phyloP scores from a whole-genome alignment of 2,888 invertebrate genomes.

The Proisotoma minuta region DNA sequence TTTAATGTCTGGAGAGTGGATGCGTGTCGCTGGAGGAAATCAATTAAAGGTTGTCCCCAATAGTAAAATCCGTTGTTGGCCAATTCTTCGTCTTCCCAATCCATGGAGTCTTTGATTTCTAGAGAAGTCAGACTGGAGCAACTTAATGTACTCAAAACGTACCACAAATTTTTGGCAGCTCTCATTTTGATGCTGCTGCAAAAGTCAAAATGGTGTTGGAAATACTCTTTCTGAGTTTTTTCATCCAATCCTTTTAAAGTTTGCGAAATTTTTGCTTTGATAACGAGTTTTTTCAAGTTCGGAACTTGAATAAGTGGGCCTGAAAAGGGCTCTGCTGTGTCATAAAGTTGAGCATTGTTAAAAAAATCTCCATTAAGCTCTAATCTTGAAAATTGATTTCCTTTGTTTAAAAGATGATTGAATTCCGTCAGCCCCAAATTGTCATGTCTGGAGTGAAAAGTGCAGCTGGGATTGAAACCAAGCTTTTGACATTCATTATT shows the following conservation, averaged over 20 bases:
- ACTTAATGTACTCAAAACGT: not conserved
- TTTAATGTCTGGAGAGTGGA: not conserved
- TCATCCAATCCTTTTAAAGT: not conserved
- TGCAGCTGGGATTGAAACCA: not conserved
- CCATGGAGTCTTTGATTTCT: not conserved
- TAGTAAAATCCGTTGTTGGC: not conserved
- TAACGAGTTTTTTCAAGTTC: not conserved
- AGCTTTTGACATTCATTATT: not conserved
- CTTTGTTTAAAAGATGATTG: not conserved
- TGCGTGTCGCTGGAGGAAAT: not conserved
- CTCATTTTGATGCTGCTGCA: not conserved
- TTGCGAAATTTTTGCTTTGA: not conserved
- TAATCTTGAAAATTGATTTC: not conserved
- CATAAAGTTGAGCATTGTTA: not conserved
- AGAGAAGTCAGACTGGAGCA: not conserved
- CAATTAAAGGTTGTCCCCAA: not conserved
- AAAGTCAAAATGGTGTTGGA: not conserved
- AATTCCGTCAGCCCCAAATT: not conserved
- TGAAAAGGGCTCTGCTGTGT: not conserved
- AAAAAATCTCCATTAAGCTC: not conserved
- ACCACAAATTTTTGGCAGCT: not conserved
- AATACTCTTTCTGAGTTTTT: not conserved
- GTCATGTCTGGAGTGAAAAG: not conserved
- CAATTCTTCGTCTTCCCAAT: not conserved
- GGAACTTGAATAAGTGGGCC: not conserved